A percentile compares a stretch with the other conserved stretches of the same genome.
phyloP scores from a whole-genome alignment of 2,888 invertebrate genomes.

The Drosophila birchii region DNA sequence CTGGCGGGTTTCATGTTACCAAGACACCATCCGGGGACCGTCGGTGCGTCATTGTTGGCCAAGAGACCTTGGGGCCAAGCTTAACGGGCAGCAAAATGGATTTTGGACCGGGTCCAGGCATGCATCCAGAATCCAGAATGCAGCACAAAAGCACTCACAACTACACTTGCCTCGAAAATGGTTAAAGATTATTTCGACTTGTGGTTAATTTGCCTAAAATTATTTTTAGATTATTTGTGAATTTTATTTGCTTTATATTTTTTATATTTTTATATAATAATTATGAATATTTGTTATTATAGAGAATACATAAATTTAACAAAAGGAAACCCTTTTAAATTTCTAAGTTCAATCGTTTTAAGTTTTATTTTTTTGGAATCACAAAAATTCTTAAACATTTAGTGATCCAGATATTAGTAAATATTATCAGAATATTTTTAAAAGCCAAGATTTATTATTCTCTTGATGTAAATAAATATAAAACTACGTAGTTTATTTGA shows the following conservation, averaged over 20 bases:
- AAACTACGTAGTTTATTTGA: neutral
- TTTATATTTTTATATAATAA: too few species aligned
- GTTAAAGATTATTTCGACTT: too few species aligned
- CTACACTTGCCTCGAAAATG: neutral
- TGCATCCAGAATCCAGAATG: conserved; percentile 27
- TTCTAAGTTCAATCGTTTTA: neutral
- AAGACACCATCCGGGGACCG: conserved; percentile 24
- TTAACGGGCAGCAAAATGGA: conserved; percentile 67
- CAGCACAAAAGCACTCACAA: conserved; percentile 23
- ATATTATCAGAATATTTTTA: neutral
- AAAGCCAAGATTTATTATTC: neutral
- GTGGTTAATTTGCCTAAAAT: too few species aligned
- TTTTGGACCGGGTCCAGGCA: conserved; percentile 46
- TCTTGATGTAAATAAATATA: neutral
- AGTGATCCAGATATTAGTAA: neutral
- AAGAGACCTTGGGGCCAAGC: conserved; percentile 43
- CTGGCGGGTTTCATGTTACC: conserved; percentile 46
- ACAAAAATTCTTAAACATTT: too few species aligned
- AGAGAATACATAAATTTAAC: too few species aligned
- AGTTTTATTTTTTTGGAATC: too few species aligned
- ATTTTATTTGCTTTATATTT: neutral
- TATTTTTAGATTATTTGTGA: neutral
- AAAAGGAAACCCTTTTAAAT: neutral
- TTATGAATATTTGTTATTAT: too few species aligned
- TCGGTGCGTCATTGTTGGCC: conserved; percentile 55